A percentile compares a stretch with the other conserved stretches of the same genome.
These are phyloP conservation scores for Thunnus albacares DNA, from an alignment of 2,797 vertebrate species.

Conservation along the genomic window DNA sequence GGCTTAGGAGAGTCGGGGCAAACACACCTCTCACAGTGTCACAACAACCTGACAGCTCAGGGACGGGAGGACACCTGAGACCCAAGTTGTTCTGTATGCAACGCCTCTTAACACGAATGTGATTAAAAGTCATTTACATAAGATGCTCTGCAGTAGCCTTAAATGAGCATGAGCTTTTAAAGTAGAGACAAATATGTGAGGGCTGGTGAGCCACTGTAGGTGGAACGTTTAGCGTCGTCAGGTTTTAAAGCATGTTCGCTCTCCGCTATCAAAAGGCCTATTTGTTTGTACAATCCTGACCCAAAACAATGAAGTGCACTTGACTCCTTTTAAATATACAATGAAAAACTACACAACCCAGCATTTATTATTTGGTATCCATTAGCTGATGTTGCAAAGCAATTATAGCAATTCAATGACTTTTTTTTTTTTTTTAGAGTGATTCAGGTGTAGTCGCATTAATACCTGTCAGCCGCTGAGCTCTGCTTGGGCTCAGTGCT, in stretches of 20 bases:
- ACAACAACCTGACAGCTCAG: conserved; percentile 66
- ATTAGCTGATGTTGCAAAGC: conserved; percentile 61
- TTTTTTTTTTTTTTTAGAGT: conserved; percentile 19
- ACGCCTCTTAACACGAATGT: conserved; percentile 35
- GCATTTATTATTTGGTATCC: conserved; percentile 51
- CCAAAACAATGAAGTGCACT: conserved; percentile 55
- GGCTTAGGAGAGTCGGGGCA: conserved; percentile 48
- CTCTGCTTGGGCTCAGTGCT: conserved; percentile 6
- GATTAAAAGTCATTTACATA: conserved; percentile 61
- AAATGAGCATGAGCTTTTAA: conserved; percentile 16
- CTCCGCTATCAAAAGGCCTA: conserved; percentile 34
- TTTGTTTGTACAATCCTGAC: conserved; percentile 56
- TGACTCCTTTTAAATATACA: conserved; percentile 63
- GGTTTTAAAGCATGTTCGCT: conserved; percentile 33
- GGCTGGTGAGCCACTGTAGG: conserved; percentile 11
- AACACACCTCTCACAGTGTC: conserved; percentile 60
- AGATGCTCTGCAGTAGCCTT: conserved; percentile 32
- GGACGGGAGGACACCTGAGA: conserved; percentile 49
- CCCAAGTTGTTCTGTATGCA: conserved; percentile 25
- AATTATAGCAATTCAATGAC: conserved; percentile 49
- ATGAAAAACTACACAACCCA: conserved; percentile 36
- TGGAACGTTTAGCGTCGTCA: conserved; percentile 32
- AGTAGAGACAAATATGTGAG: conserved; percentile 23
- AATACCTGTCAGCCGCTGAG: conserved; percentile 37
- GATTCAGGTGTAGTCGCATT: conserved; percentile 52